Evolutionary conservation across 2,113 vertebrate species (phyloP), one percentile per base, ranked within the genome.

Genomic region (Axis porcinus): DNA sequence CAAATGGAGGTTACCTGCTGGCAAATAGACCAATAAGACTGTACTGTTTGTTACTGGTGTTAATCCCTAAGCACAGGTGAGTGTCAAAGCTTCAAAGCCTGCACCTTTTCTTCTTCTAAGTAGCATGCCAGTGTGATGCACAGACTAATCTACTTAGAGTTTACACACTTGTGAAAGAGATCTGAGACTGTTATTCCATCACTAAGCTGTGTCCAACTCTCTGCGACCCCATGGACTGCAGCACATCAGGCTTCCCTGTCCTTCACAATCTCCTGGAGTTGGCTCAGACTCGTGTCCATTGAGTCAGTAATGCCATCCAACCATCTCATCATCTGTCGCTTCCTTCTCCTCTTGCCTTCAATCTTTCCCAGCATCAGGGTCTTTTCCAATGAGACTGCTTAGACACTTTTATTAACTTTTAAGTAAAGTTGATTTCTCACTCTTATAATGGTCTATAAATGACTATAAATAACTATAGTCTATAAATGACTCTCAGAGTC

Each of bases 41-140:
- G 25, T 7, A 19, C 70, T 57, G 76, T 92, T 95, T 64, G 27
- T 67, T 40, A 12, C 36, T 83, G 16, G 52, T 47, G 36, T 4
- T 50, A 60, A 83, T 76, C 47, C 85, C 7, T 33, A 54, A 89
- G 36, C 11, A 12, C 43, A 52, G n/a, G 45, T 43, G 6, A 74
- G 52, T 57, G 17, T 52, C 79, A 36, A 50, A 54, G 10, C 12
- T 79, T 14, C 54, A 55, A 10, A 14, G 40, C n/a, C 40, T 13
- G 62, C 21, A 30, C 21, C 4, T 21, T 86, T 45, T 50, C 55
- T 82, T n/a, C 45, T 16, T 14, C 62, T 5, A 78, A 84, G 33
- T 25, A 40, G 4, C 5, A 3, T 2, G 28, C 40, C 50, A 6
- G 13, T 8, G 1, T 21, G n/a, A 40, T 1, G 10, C 28, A 10